phyloP scores from a whole-genome alignment of 2,888 invertebrate species.

The Brassicogethes aeneus region DNA sequence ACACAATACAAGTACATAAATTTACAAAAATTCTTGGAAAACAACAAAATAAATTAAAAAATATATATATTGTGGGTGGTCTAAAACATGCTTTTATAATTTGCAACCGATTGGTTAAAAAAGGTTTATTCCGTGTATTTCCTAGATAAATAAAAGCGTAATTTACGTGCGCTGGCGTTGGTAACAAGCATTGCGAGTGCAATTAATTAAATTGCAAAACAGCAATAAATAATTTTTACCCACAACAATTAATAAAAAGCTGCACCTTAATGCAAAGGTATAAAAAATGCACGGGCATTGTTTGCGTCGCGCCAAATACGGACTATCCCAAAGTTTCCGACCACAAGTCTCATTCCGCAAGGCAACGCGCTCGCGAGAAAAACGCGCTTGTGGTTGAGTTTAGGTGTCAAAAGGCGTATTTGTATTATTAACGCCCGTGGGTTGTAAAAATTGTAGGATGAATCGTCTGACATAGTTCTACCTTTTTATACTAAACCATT shows the following conservation, averaged over 20 bases:
- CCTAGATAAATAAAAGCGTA: too few relatives aligned
- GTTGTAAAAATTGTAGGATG: not conserved
- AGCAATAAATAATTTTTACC: not conserved
- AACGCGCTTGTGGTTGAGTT: not conserved
- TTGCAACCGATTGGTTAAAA: too few relatives aligned
- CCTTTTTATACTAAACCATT: too few relatives aligned
- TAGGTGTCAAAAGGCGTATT: not conserved
- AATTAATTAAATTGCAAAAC: not conserved
- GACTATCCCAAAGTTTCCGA: not conserved
- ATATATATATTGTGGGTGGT: too few relatives aligned
- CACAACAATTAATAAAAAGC: conserved; percentile 1
- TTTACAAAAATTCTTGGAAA: too few relatives aligned
- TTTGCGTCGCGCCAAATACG: not conserved
- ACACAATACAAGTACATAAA: too few relatives aligned
- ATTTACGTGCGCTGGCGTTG: too few relatives aligned
- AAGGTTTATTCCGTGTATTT: too few relatives aligned
- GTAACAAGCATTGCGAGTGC: too few relatives aligned
- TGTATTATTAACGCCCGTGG: not conserved
- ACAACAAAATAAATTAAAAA: too few relatives aligned
- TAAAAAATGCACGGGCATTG: not conserved
- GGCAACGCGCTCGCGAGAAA: too few relatives aligned
- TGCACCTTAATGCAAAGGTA: not conserved
- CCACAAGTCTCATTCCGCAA: not conserved
- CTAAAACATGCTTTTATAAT: too few relatives aligned
- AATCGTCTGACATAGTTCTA: not conserved